Percentiles rank a stretch among this genome's conserved stretches.
Conservation (phyloP, 2,888 invertebrate genomes). For the Mamestra brassicae region DNA sequence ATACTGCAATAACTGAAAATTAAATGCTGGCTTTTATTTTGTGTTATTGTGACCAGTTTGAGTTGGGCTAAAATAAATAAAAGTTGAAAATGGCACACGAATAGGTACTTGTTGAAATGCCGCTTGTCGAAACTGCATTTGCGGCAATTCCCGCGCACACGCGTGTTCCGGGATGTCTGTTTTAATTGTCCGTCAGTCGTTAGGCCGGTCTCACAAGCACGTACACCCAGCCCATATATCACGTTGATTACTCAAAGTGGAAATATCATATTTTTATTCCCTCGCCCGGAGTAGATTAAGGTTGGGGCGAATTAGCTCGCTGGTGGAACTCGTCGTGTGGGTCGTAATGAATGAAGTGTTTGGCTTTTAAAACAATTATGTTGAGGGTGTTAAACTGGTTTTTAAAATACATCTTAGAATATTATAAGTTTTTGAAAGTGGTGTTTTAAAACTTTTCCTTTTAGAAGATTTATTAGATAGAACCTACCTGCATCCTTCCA, state of each 20-base stretch:
- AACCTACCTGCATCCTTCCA: neutral
- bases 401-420: neutral
- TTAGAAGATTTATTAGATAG: neutral
- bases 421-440: neutral
- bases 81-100: constrained; percentile 22
- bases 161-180: constrained; percentile 62
- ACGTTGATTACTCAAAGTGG: constrained; percentile 82
- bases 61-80: constrained; percentile 29
- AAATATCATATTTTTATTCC: constrained; percentile 79
- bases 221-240: constrained; percentile 77
- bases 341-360: constrained; percentile 41
- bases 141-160: constrained; percentile 53
- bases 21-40: constrained; percentile 20
- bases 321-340: constrained; percentile 40
- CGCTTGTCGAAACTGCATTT: constrained; percentile 64
- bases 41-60: constrained; percentile 2
- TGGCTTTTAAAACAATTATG: constrained; percentile 33
- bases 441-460: neutral
- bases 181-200: constrained; percentile 84
- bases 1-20: constrained; percentile 7
- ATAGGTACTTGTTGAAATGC: constrained; percentile 47
- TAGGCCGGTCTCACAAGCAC: constrained; percentile 72
- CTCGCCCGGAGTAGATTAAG: constrained; percentile 65
- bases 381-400: constrained; percentile 1
- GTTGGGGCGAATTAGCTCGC: constrained; percentile 62